Evolutionary conservation across 2,797 vertebrate species (phyloP), one percentile per base, ranked within the genome.

Genomic region (Taeniopygia guttata): DNA sequence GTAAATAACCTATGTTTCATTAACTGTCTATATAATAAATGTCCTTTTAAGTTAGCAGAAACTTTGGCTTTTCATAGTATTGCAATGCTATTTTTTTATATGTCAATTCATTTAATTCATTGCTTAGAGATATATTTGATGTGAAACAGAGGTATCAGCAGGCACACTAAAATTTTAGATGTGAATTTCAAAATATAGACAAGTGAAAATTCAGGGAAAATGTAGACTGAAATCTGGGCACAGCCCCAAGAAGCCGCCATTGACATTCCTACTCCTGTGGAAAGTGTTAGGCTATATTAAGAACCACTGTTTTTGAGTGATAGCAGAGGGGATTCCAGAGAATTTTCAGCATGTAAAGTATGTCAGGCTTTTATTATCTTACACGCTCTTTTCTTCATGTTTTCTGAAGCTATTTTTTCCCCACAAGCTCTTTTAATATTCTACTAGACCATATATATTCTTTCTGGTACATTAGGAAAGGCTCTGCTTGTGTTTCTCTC

Each of bases 391-490:
- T 34, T 46, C 68, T 54, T 69, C 2, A 1, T 73, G n/a, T 73
- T 90, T 88, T 73, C 46, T 43, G 34, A 64, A 92, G 43, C 51
- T 7, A 2, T 48, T 91, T 55, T 73, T 79, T 38, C 40, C 40
- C 40, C 43, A 60, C 51, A 90, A 69, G 30, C 20, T 81, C 30
- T 84, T 93, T 96, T 93, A 94, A 79, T 59, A 84, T 87, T 85
- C 56, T 72, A 19, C 38, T 74, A 52, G 1, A 10, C 52, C 32
- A 36, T 84, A 16, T 91, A 56, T 60, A 58, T 72, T 55, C 29
- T 58, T 90, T 81, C 48, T 55, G 29, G 16, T 51, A 55, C 16
- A 27, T 48, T 45, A 81, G 36, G 26, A 46, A 75, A 68, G 34
- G 9, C 22, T 85, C 42, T 79, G 42, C 15, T 90, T 3, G 0